These are phyloP conservation scores for Bombus picipes DNA, from an alignment of 1,140 invertebrate genomes.

Conservation along the genomic window DNA sequence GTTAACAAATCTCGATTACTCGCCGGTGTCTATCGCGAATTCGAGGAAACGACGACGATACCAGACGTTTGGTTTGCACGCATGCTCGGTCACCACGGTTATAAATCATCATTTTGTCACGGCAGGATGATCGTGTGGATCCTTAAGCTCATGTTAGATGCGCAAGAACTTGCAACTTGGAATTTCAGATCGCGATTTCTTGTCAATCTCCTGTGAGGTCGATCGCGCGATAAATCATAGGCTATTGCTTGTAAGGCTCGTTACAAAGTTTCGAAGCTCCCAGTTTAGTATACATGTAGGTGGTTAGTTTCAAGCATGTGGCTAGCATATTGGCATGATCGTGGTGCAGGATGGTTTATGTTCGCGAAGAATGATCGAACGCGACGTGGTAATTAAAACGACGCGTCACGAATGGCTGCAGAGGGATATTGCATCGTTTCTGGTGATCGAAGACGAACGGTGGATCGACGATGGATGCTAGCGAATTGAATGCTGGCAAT, in stretches of 20 bases:
- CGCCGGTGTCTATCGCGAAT: background rate
- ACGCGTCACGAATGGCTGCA: background rate
- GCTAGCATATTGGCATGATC: background rate
- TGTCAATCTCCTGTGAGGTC: background rate
- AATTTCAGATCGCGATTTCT: slow-evolving; percentile 34
- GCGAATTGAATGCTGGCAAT: background rate
- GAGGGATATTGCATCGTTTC: background rate
- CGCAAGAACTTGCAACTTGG: slow-evolving; percentile 16
- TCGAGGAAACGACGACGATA: slow-evolving; percentile 6
- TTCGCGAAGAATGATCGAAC: background rate
- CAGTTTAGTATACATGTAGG: too few relatives aligned
- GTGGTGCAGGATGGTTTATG: background rate
- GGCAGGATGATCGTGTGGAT: background rate
- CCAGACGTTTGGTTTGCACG: too few relatives aligned
- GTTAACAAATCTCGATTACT: slow-evolving; percentile 14
- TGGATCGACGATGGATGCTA: background rate
- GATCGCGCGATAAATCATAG: slow-evolving; percentile 9
- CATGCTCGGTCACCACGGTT: too few relatives aligned
- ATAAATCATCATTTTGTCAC: slow-evolving; percentile 15
- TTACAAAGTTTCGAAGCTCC: background rate
- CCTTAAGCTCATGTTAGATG: background rate
- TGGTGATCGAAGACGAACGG: background rate
- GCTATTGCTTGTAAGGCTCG: slow-evolving; percentile 4
- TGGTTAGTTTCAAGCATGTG: background rate
- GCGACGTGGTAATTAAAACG: slow-evolving; percentile 6